Conservation (phyloP, 2,113 vertebrate species). For the Sterrhoptilus dennistouni region DNA sequence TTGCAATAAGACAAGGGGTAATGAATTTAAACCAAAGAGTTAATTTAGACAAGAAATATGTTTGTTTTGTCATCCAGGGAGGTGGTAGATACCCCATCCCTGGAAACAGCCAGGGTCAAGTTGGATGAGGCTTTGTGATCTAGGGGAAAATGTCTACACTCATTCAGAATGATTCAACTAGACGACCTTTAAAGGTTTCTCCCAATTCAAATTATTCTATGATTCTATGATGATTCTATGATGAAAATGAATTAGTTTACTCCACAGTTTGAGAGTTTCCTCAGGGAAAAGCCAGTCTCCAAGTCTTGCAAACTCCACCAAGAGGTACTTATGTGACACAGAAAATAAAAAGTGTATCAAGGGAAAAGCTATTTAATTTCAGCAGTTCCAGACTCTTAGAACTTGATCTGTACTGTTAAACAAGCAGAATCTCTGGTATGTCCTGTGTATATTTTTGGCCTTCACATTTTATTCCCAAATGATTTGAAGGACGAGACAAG, state of each 20-base stretch:
- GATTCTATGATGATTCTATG: not conserved
- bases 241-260: not conserved
- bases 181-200: not conserved
- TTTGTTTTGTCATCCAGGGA: too few species aligned
- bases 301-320: not conserved
- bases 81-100: not conserved
- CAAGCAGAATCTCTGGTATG: not conserved
- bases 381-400: not conserved
- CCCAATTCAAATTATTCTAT: not conserved
- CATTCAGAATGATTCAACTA: not conserved
- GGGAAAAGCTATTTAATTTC: not conserved
- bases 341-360: not conserved
- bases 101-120: not conserved
- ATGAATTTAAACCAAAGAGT: not conserved
- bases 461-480: not conserved
- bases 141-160: rapidly evolving
- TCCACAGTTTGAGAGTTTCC: rapidly evolving
- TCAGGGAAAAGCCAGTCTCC: not conserved
- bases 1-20: not conserved
- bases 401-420: not conserved
- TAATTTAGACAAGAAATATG: not conserved
- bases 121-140: not conserved
- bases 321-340: not conserved
- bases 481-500: not conserved
- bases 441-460: not conserved